These are phyloP conservation scores for Pristis pectinata DNA, from an alignment of 2,797 vertebrate genomes.

Conservation along the genomic window DNA sequence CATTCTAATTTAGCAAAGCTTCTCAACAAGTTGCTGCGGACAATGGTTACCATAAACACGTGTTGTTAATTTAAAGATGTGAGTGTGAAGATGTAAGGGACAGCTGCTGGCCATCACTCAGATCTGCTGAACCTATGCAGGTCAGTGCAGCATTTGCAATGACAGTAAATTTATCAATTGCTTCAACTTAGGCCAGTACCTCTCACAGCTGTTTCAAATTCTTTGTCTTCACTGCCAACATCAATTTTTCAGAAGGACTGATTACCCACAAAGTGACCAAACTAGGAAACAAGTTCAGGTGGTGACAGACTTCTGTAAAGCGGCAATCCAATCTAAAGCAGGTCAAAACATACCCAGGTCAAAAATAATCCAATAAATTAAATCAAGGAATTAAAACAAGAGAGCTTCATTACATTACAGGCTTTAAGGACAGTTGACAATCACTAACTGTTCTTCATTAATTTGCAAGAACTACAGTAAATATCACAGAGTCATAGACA, in stretches of 20 bases:
- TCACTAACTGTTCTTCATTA: neutral
- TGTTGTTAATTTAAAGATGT: neutral
- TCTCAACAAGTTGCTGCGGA: neutral
- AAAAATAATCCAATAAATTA: slow-evolving; percentile 20
- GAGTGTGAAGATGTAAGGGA: neutral
- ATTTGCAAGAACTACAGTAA: neutral
- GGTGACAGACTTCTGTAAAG: slow-evolving; percentile 1
- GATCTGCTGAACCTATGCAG: neutral
- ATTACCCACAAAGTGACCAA: neutral
- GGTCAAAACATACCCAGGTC: neutral
- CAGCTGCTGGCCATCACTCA: slow-evolving; percentile 1
- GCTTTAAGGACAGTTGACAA: neutral
- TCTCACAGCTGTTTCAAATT: neutral
- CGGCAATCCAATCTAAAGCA: neutral
- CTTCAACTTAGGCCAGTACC: neutral
- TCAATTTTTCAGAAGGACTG: slow-evolving; percentile 4
- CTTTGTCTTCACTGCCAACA: neutral
- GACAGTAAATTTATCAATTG: slow-evolving; percentile 11
- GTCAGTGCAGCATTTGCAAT: neutral
- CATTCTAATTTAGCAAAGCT: neutral
- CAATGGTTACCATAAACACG: neutral
- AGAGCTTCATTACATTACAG: neutral
- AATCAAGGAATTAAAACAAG: neutral
- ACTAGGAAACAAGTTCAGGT: neutral
- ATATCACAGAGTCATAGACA: no score